Conservation (phyloP, 2,888 invertebrate species). For the Cantharis rustica region DNA sequence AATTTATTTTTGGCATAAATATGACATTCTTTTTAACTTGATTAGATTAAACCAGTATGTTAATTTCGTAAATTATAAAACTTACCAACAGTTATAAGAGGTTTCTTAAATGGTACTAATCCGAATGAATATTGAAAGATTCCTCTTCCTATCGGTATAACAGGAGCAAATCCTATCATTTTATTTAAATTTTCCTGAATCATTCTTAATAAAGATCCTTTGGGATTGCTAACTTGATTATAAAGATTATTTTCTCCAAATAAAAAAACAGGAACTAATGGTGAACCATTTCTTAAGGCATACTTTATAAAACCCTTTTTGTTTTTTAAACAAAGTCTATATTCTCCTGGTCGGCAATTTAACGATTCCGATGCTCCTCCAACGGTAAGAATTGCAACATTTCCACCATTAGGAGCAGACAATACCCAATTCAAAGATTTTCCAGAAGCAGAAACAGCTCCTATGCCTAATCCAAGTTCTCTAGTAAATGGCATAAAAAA, state of each 20-base stretch:
- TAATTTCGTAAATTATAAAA: background rate
- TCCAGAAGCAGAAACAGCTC: slow-evolving; percentile 64
- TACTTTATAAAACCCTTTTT: slow-evolving; percentile 65
- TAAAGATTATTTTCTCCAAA: slow-evolving; percentile 91
- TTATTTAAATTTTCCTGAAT: slow-evolving; percentile 72
- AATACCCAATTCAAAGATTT: slow-evolving; percentile 70
- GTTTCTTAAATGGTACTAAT: slow-evolving; percentile 77
- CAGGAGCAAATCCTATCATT: slow-evolving; percentile 74
- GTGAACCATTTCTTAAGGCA: slow-evolving; percentile 63
- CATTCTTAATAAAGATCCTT: slow-evolving; percentile 69
- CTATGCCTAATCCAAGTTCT: slow-evolving; percentile 65
- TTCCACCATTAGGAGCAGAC: slow-evolving; percentile 59
- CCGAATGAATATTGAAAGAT: slow-evolving; percentile 92
- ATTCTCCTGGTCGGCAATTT: slow-evolving; percentile 77
- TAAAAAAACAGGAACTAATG: slow-evolving; percentile 85
- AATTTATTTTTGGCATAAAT: no score
- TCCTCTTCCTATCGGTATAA: slow-evolving; percentile 80
- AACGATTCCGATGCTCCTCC: slow-evolving; percentile 91
- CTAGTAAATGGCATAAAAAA: slow-evolving; percentile 75
- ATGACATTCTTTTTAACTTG: no score
- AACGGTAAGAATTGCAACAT: slow-evolving; percentile 75
- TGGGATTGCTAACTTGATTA: slow-evolving; percentile 74
- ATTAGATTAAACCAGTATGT: no score
- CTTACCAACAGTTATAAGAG: slow-evolving; percentile 87
- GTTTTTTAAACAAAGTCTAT: slow-evolving; percentile 71